These are phyloP conservation scores for Ceratina japonica DNA, from an alignment of 1,140 invertebrate genomes.

Conservation along the genomic window DNA sequence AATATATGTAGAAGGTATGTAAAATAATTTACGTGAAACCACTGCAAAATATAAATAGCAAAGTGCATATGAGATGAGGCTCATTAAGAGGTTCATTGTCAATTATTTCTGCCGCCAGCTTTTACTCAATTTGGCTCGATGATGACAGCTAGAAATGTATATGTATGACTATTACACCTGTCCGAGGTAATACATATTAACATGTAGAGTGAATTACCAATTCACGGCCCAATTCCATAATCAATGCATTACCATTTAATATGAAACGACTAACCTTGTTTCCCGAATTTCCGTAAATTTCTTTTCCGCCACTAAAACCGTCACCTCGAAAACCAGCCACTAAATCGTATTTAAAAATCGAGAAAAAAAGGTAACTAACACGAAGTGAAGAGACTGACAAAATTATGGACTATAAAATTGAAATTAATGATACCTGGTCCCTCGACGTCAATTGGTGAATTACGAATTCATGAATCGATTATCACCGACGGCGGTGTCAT, in stretches of 20 bases:
- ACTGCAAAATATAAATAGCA: too few species aligned
- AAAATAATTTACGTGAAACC: too few species aligned
- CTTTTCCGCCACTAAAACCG: background rate
- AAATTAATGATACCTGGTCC: background rate
- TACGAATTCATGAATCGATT: background rate
- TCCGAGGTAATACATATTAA: constrained; percentile 5
- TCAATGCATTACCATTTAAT: background rate
- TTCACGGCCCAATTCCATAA: constrained; percentile 2
- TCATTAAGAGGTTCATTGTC: too few species aligned
- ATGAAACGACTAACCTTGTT: background rate
- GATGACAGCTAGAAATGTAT: too few species aligned
- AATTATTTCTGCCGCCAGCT: too few species aligned
- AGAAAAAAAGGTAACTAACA: too few species aligned
- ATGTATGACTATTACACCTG: background rate
- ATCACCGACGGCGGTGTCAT: background rate
- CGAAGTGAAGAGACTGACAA: too few species aligned
- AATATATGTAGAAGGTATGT: too few species aligned
- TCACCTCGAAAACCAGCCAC: too few species aligned
- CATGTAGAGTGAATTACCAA: background rate
- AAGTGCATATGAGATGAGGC: too few species aligned
- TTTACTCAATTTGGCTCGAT: too few species aligned
- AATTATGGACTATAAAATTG: background rate
- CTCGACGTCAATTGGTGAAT: background rate
- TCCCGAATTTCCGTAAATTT: background rate
- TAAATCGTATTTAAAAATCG: background rate